phyloP scores from a whole-genome alignment of 2,113 vertebrate species.

The Recurvirostra avosetta region DNA sequence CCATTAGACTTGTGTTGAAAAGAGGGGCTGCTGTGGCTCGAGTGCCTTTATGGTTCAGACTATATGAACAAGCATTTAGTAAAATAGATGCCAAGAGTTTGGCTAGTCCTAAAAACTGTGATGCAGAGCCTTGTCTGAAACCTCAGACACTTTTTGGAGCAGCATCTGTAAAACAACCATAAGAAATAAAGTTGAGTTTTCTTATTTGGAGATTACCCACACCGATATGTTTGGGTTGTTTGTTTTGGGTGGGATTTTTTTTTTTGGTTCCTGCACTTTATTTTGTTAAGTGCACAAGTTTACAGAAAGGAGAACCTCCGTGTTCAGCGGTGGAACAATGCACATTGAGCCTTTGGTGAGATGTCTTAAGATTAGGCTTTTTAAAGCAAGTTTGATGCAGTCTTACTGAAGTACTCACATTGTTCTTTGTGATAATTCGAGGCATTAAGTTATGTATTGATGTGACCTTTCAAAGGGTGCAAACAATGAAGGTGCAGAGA shows the following conservation, averaged over 20 bases:
- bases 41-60: not conserved
- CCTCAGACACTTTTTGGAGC: not conserved
- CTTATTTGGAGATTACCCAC: not conserved
- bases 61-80: constrained; percentile 2
- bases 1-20: not conserved
- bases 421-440: not conserved
- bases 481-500: not conserved
- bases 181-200: not conserved
- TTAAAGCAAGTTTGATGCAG: not conserved
- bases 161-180: not conserved
- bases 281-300: not conserved
- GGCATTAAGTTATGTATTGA: not conserved
- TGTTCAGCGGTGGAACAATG: not conserved
- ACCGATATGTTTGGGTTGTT: not conserved
- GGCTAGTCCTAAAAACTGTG: not conserved
- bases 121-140: constrained; percentile 6
- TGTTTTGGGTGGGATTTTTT: not conserved
- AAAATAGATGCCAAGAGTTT: not conserved
- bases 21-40: not conserved
- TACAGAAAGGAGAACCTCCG: not conserved
- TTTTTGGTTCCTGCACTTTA: not conserved
- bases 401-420: not conserved
- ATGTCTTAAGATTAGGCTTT: not conserved
- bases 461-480: not conserved
- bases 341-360: not conserved